Evolutionary conservation across 2,113 vertebrate genomes (phyloP), one percentile per base, ranked within the genome.

Genomic region (Columbina picui): DNA sequence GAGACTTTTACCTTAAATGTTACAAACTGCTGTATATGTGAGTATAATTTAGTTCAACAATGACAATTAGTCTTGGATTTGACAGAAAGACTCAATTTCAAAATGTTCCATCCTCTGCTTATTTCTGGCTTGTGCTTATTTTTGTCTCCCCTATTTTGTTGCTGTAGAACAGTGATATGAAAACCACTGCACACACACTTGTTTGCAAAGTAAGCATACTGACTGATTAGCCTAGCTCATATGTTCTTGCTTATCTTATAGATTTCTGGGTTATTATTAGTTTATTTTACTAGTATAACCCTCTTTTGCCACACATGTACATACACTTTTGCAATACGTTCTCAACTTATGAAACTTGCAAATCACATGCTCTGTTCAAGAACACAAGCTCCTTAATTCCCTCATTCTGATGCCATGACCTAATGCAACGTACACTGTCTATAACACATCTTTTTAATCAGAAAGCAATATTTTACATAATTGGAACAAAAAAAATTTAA

Each of bases 201-300:
- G 68, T 23, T 93, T 93, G 78, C 56, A 84, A 78, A 92, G 63
- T 34, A 74, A 84, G 57, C 27, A 68, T 57, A 81, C 22, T 60
- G 74, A 76, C 36, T 78, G 38, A 49, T 57, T 86, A 92, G 60
- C 39, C 45, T 71, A 78, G 57, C 60, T 94, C 20, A 9, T 71
- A 75, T 68, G 60, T 55, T 96, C 67, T 79, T 85, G 60, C 78
- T 86, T 90, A 95, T 49, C 60, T 92, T 56, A 68, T 11, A 76
- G 25, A 74, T 86, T 92, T 56, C 55, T 71, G 49, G 52, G 43
- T 86, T 84, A 85, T 89, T 84, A 67, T 74, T 63, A 83, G 36
- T 49, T 84, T 90, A 70, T 71, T 70, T 73, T 52, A 75, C 64
- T 64, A 57, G 22, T 52, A 73, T 43, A 84, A 53, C 64, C n/a